Evolutionary conservation across 37 sponge, comb jelly and placozoan species (phyloP).

Genomic region (Chondrilla cf. caribensis): DNA sequence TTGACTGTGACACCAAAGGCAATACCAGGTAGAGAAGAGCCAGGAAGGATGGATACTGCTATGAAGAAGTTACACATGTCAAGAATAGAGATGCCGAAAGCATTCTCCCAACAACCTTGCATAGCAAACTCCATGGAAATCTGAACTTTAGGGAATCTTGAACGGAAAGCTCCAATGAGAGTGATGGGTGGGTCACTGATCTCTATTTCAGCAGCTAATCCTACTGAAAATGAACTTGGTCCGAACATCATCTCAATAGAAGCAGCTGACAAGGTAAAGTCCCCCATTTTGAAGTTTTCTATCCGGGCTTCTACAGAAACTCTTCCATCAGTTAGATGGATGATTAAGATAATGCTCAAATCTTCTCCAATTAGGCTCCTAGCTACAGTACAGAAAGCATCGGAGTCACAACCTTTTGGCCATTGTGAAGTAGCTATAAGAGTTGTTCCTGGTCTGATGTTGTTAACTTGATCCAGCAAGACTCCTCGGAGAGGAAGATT

Average conservation of each 20-base stretch:
- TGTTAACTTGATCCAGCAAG: neutral
- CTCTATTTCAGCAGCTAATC: constrained; percentile 11
- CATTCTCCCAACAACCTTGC: constrained; percentile 24
- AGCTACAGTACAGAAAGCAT: constrained; percentile 18
- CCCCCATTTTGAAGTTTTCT: neutral
- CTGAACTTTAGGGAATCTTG: neutral
- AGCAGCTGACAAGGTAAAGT: constrained; percentile 2
- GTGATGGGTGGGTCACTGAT: constrained; percentile 19
- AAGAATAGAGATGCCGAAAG: constrained; percentile 23
- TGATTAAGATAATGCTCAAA: neutral
- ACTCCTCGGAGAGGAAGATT: neutral
- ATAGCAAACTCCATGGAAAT: constrained; percentile 25
- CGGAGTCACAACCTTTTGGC: constrained; percentile 10
- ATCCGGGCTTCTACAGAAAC: neutral
- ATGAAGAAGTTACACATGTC: constrained; percentile 21
- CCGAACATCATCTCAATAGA: constrained; percentile 14
- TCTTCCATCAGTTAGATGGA: neutral
- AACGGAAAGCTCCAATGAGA: neutral
- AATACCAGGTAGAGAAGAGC: constrained; percentile 21
- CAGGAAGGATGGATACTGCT: constrained; percentile 3
- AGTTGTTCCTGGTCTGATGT: neutral
- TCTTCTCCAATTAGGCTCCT: constrained; percentile 27
- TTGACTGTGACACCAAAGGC: constrained; percentile 14
- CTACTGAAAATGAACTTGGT: neutral
- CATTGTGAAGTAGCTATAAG: neutral